A percentile compares a stretch with the other conserved stretches of the same genome.
Conservation (phyloP, 2,797 vertebrate genomes). For the Anolis apletophallus region DNA sequence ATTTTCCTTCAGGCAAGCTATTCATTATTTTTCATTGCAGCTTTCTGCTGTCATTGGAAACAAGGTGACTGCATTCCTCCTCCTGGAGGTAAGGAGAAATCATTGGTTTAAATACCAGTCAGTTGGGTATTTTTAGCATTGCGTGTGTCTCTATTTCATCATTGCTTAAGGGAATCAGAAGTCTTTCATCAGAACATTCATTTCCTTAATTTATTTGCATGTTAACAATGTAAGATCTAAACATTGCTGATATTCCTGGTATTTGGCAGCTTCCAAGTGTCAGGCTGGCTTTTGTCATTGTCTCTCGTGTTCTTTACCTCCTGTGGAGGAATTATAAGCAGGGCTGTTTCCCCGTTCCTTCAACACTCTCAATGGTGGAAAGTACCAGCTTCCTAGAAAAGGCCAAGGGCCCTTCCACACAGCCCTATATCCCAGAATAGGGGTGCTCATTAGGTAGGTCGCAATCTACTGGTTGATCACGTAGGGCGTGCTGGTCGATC, state of each 20-base stretch:
- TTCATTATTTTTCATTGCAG: not conserved
- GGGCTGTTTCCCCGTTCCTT: not conserved
- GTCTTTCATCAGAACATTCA: not conserved
- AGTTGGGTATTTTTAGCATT: not conserved
- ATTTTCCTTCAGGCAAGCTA: not conserved
- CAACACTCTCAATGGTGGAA: no score
- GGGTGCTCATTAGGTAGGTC: no score
- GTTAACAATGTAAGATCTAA: not conserved
- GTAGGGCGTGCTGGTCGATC: no score
- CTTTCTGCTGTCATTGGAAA: not conserved
- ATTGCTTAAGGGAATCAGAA: not conserved
- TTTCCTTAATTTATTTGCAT: not conserved
- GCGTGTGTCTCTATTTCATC: not conserved
- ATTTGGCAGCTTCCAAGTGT: conserved; percentile 1
- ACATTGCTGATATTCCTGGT: conserved; percentile 4
- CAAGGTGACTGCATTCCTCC: not conserved
- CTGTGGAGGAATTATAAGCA: not conserved
- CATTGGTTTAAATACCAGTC: not conserved
- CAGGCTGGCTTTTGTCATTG: not conserved
- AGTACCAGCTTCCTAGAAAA: not conserved
- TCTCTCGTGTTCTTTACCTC: not conserved
- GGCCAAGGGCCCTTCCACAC: not conserved
- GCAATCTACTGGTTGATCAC: no score
- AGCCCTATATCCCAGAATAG: no score
- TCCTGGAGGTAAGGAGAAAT: not conserved